Conservation (phyloP, 1,140 invertebrate genomes). For the Ips nitidus region DNA sequence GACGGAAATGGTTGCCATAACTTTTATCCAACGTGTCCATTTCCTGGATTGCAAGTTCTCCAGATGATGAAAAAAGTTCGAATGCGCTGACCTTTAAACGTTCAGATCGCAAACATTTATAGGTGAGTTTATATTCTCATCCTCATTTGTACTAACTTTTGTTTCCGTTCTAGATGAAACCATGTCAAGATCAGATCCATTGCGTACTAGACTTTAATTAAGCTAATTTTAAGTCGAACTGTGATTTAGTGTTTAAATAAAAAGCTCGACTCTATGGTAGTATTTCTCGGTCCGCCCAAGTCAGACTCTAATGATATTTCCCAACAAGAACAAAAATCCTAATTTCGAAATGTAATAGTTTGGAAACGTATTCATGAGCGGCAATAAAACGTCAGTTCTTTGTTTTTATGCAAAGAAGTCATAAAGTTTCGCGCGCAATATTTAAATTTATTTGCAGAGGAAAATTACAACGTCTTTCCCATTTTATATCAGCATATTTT, state of each 20-base stretch:
- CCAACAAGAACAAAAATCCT: slow-evolving; percentile 23
- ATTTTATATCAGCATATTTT: slow-evolving; percentile 37
- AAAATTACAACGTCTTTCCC: slow-evolving; percentile 35
- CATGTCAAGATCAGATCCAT: no score
- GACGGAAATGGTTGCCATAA: slow-evolving; percentile 72
- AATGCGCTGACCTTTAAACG: slow-evolving; percentile 50
- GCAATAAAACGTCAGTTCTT: slow-evolving; percentile 19
- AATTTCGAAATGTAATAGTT: slow-evolving; percentile 32
- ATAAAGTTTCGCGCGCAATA: slow-evolving; percentile 35
- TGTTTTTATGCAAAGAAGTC: slow-evolving; percentile 36
- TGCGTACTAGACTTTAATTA: no score
- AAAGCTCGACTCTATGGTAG: no score
- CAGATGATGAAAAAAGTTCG: slow-evolving; percentile 69
- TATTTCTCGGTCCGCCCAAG: no score
- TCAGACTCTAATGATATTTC: no score
- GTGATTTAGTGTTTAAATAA: no score
- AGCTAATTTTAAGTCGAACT: no score
- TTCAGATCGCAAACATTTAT: not conserved
- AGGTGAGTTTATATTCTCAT: no score
- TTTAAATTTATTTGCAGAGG: slow-evolving; percentile 32
- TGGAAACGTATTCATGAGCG: slow-evolving; percentile 34
- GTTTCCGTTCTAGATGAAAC: no score
- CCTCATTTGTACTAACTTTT: no score
- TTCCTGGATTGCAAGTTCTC: slow-evolving; percentile 65
- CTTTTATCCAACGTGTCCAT: slow-evolving; percentile 70